Conservation (phyloP, 1,140 invertebrate species). For the Rhopalosiphum padi region DNA sequence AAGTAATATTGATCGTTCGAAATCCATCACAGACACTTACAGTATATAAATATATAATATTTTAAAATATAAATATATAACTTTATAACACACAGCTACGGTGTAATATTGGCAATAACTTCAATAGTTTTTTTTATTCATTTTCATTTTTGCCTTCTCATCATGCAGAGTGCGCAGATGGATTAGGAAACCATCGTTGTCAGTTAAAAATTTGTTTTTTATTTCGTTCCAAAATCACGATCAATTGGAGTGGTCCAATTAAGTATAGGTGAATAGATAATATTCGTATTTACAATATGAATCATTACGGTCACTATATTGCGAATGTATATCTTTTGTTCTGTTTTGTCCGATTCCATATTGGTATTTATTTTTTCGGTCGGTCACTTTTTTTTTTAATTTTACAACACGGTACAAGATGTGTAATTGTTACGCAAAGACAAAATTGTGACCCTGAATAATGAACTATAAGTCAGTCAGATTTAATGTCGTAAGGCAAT, state of each 20-base stretch:
- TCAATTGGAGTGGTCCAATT: not conserved
- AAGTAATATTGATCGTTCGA: not conserved
- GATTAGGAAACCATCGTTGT: constrained; percentile 5
- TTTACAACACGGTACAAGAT: not conserved
- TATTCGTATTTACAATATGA: constrained; percentile 37
- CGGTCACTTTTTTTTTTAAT: not conserved
- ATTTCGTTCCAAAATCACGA: constrained; percentile 38
- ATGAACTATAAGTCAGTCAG: not conserved
- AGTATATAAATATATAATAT: not conserved
- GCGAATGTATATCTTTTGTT: not conserved
- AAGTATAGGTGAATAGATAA: not conserved
- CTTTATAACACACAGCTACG: not conserved
- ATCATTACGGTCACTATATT: not conserved
- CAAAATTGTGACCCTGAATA: not conserved
- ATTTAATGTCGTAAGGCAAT: not conserved
- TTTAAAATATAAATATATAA: constrained; percentile 1
- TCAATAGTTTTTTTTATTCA: constrained; percentile 7
- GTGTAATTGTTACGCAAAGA: constrained; percentile 11
- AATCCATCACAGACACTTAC: not conserved
- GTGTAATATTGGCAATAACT: not conserved
- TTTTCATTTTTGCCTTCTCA: constrained; percentile 2
- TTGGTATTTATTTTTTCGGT: not conserved
- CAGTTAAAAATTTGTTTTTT: not conserved
- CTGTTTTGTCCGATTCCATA: not conserved
- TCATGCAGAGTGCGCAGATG: not conserved